Conservation (phyloP, 2,113 vertebrate genomes). For the Heteronetta atricapilla region DNA sequence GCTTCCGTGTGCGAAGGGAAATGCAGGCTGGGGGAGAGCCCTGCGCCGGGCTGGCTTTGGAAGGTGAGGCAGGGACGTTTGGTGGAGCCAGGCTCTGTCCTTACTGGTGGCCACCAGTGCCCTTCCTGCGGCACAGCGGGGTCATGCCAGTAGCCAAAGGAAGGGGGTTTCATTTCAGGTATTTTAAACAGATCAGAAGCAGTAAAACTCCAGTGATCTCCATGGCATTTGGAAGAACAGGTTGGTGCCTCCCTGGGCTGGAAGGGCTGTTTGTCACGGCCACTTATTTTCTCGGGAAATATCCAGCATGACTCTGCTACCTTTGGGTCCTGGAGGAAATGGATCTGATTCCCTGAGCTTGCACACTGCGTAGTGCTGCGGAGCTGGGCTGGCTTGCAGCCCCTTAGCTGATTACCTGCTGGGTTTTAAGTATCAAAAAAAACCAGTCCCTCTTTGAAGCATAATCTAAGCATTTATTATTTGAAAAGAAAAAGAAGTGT, state of each 20-base stretch:
- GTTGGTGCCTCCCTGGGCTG: neutral
- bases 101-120: neutral
- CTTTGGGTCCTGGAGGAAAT: neutral
- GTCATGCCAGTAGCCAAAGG: accelerated
- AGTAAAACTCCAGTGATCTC: neutral
- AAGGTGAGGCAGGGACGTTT: neutral
- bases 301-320: neutral
- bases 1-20: neutral
- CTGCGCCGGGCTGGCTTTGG: neutral
- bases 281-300: neutral
- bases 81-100: neutral
- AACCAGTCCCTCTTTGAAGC: neutral
- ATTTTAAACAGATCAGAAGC: neutral
- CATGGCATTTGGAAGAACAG: neutral
- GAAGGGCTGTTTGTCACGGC: neutral
- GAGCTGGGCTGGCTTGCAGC: neutral
- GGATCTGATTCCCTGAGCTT: neutral
- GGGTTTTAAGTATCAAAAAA: neutral
- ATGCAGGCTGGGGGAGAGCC: neutral
- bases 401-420: neutral
- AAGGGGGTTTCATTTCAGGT: neutral
- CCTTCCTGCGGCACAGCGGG: neutral
- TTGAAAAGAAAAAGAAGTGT: neutral
- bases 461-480: neutral
- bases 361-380: neutral